phyloP scores from a whole-genome alignment of 2,113 vertebrate species.

The Pampusana beccarii region DNA sequence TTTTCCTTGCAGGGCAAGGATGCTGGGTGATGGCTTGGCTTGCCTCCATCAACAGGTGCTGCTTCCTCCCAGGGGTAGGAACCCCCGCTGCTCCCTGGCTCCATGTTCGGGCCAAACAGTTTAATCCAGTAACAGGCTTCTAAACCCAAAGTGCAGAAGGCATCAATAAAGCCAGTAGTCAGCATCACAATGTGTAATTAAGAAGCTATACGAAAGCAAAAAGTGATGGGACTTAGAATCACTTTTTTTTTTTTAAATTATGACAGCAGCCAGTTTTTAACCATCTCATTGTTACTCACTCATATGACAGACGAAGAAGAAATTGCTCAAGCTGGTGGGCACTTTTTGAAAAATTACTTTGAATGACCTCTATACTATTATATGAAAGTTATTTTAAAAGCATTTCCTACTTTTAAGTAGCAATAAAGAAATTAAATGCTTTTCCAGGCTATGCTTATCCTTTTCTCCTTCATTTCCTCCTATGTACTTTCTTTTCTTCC shows the following conservation, averaged over 20 bases:
- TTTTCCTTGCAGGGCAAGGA: background rate
- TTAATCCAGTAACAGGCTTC: background rate
- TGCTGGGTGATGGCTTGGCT: background rate
- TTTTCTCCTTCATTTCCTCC: background rate
- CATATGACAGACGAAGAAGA: background rate
- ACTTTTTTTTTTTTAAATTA: background rate
- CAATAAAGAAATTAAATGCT: background rate
- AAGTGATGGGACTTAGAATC: background rate
- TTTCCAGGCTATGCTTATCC: background rate
- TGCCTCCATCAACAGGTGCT: background rate
- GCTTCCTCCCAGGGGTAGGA: fast-evolving
- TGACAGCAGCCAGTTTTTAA: background rate
- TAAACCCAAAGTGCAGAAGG: background rate
- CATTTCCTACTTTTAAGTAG: background rate
- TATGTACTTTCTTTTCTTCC: background rate
- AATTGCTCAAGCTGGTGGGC: background rate
- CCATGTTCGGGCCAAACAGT: background rate
- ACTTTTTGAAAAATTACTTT: background rate
- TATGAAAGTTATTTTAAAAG: background rate
- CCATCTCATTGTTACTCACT: background rate
- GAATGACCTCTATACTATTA: background rate
- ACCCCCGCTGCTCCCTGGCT: background rate
- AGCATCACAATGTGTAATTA: background rate
- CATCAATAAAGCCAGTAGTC: background rate
- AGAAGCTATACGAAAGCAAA: background rate